A percentile compares a stretch with the other conserved stretches of the same genome.
These are phyloP conservation scores for Alcedo quadribrachys DNA, from an alignment of 2,797 vertebrate genomes.

Conservation along the genomic window DNA sequence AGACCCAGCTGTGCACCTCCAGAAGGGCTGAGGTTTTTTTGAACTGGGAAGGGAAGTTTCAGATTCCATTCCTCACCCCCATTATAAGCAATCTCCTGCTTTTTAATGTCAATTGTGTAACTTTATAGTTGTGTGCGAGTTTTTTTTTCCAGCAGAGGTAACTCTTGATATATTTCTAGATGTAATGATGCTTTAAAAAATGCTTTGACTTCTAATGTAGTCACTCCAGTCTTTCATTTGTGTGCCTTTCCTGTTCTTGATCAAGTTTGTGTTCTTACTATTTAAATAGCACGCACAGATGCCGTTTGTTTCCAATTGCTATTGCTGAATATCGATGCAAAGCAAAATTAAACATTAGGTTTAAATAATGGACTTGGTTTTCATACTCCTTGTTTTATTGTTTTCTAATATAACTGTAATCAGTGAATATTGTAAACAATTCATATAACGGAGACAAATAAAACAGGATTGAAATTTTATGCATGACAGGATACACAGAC, in stretches of 20 bases:
- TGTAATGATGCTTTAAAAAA: conserved; percentile 45
- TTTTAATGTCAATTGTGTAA: neutral
- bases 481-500: conserved; percentile 37
- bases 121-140: neutral
- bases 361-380: conserved; percentile 63
- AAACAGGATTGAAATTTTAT: conserved; percentile 64
- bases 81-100: neutral
- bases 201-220: conserved; percentile 8
- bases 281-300: conserved; percentile 5
- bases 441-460: conserved; percentile 46
- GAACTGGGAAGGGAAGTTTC: neutral
- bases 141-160: neutral
- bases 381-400: conserved; percentile 43
- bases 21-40: neutral
- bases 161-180: conserved; percentile 9
- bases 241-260: neutral
- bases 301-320: conserved; percentile 31
- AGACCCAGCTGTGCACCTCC: conserved; percentile 11
- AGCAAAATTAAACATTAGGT: conserved; percentile 57
- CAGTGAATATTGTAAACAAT: conserved; percentile 66
- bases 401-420: conserved; percentile 60
- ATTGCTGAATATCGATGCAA: conserved; percentile 31
- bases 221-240: neutral
- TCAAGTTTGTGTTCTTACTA: conserved; percentile 29
- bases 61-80: neutral